Base-by-base conservation (phyloP, 2,888 invertebrate genomes). In the Synanthedon formicaeformis region DNA sequence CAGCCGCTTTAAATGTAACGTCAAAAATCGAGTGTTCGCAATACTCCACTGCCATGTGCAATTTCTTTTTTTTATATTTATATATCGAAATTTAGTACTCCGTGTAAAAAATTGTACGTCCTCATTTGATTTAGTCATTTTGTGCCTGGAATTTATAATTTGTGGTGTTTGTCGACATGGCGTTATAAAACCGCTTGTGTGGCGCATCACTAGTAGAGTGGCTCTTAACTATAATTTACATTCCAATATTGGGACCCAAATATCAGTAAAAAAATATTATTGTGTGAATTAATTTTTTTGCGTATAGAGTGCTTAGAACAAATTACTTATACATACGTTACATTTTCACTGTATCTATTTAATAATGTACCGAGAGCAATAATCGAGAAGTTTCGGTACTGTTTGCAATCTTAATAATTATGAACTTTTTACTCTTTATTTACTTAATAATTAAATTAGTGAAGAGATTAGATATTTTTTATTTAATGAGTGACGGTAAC, bases 31-130 rank as follows among this genome's bases (percentile, higher is more conserved):
- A 78, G 80, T 81, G 81, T 82, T 81, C 75, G 81, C 81, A 82
- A 77, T 75, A 81, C 71, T 75, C 79, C 83, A 86, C 85, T 84
- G 86, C 85, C 86, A 83, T 77, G 85, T 83, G 84, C 86, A 85
- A 85, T 82, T 80, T 75, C 73, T 23, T 23, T 23, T 69, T 69
- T 73, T 68, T 71, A 65, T n/a, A n/a, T n/a, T n/a, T n/a, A 16
- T 66, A 74, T 77, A 77, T 79, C 78, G 75, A 69, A 71, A 70
- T 73, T 75, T 75, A 75, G 73, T 78, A 71, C 74, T 73, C 71
- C 69, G 67, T 73, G 18, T 18, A 3, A 67, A 69, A 23, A 71
- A 71, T 45, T 74, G 73, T 79, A 78, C 73, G 73, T 78, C 75
- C 70, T 74, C 71, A 69, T 67, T 69, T 67, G 61, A 67, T 70